Percentiles rank a stretch among this genome's conserved stretches.
phyloP scores from a whole-genome alignment of 2,888 invertebrate species.

The Plagiodera versicolora region DNA sequence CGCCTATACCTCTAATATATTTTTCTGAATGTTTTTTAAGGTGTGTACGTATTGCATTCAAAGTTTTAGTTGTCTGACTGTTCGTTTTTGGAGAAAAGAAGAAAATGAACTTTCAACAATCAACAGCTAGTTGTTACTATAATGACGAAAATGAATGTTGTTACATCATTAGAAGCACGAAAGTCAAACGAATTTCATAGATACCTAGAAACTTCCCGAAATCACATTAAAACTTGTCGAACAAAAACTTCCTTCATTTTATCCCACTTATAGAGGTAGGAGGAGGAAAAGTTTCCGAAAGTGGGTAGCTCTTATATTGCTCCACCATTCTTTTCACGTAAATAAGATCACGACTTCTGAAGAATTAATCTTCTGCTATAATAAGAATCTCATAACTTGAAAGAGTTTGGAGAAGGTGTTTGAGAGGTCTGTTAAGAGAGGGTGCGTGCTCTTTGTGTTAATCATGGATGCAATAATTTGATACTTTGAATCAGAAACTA shows the following conservation, averaged over 20 bases:
- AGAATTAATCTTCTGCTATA: conserved; percentile 35
- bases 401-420: not conserved
- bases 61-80: too few species aligned
- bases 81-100: too few species aligned
- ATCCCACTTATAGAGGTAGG: conserved; percentile 22
- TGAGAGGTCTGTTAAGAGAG: conserved; percentile 8
- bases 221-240: conserved; percentile 30
- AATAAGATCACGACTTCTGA: conserved; percentile 34
- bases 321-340: conserved; percentile 33
- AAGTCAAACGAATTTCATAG: conserved; percentile 20
- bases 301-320: conserved; percentile 30
- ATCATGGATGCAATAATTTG: not conserved
- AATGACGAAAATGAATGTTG: too few species aligned
- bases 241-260: conserved; percentile 23
- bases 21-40: too few species aligned
- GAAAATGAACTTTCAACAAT: too few species aligned
- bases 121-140: too few species aligned
- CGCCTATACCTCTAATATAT: too few species aligned
- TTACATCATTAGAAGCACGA: too few species aligned
- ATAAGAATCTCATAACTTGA: conserved; percentile 31
- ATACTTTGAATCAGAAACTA: too few species aligned
- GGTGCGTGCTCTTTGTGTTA: not conserved
- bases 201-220: conserved; percentile 22
- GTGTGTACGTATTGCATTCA: too few species aligned
- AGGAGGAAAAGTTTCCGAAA: conserved; percentile 22